Base-by-base conservation (phyloP, 2,113 vertebrate genomes). In the Hucho hucho region DNA sequence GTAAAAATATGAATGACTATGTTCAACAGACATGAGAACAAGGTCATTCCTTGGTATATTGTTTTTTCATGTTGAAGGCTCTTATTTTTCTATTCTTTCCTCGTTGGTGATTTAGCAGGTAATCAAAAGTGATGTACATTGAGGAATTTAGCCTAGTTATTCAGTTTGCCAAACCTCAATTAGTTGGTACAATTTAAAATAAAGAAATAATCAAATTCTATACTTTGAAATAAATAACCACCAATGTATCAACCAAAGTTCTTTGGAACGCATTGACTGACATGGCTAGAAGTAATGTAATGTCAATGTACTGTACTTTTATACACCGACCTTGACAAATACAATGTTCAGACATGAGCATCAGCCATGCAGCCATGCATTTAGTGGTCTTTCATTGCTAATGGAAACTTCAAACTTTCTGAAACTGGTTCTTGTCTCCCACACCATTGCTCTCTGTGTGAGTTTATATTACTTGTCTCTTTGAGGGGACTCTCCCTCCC, bases 401-500 rank as follows among this genome's bases (percentile, higher is more conserved):
- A 85, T 89, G 83, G 86, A 90, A 43, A 43, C 2, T 11, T 11
- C 37, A 37, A 89, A 87, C 87, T 84, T 88, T 82, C 85, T 80
- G 85, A 91, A 91, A 92, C 86, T 90, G 81, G 72, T 82, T 87
- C 78, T 87, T 72, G 76, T 90, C 89, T 91, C 93, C 84, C 91
- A 90, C 91, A 90, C 87, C 82, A 81, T 49, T 11, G 37, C 37
- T 11, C 37, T 43, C 37, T 43, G 37, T 12, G 71, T 81, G 84
- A 90, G 87, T 91, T 90, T 91, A 89, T 87, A 83, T 92, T 87
- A 91, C 88, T 87, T 83, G 84, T 83, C 83, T 88, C 74, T 73
- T 75, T 37, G 79, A 89, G 77, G 91, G 90, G 89, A 87, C 86
- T 84, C 85, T 82, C 87, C 91, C 84, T 76, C 85, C 64, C 37